These are phyloP conservation scores for Aphis gossypii DNA, from an alignment of 1,140 invertebrate species.

Conservation along the genomic window DNA sequence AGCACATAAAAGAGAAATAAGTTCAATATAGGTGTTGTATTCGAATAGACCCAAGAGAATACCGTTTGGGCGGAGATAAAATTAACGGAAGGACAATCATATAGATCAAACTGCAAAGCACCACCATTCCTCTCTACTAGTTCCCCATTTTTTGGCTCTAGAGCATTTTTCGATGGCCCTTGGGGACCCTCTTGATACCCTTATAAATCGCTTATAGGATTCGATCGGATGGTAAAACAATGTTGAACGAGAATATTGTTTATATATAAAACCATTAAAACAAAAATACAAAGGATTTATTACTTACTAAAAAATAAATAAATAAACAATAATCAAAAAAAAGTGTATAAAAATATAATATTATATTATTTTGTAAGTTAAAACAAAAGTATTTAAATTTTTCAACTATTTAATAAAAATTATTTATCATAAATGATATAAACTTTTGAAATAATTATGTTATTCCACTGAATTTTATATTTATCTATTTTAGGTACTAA, in stretches of 20 bases:
- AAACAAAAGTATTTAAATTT: background rate
- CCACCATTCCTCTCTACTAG: background rate
- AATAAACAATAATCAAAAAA: background rate
- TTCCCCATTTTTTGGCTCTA: slow-evolving; percentile 24
- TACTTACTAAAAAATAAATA: slow-evolving; percentile 12
- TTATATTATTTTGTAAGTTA: background rate
- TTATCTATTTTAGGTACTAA: background rate
- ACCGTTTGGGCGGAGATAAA: slow-evolving; percentile 44
- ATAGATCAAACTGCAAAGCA: slow-evolving; percentile 50
- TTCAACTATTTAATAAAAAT: background rate
- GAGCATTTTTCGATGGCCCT: slow-evolving; percentile 43
- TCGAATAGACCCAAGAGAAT: slow-evolving; percentile 38
- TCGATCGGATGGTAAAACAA: slow-evolving; percentile 41
- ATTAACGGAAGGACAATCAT: slow-evolving; percentile 49
- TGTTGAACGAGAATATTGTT: slow-evolving; percentile 50
- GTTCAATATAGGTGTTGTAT: slow-evolving; percentile 19
- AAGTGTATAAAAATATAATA: background rate
- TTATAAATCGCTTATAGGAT: slow-evolving; percentile 54
- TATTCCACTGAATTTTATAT: background rate
- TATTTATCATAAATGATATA: background rate
- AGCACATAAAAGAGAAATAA: slow-evolving; percentile 3
- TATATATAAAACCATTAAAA: slow-evolving; percentile 52
- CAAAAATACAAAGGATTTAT: slow-evolving; percentile 7
- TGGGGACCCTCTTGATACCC: slow-evolving; percentile 36
- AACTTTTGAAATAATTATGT: background rate